Evolutionary conservation across 2,797 vertebrate genomes (phyloP).

Genomic region (Xerus rutilus): DNA sequence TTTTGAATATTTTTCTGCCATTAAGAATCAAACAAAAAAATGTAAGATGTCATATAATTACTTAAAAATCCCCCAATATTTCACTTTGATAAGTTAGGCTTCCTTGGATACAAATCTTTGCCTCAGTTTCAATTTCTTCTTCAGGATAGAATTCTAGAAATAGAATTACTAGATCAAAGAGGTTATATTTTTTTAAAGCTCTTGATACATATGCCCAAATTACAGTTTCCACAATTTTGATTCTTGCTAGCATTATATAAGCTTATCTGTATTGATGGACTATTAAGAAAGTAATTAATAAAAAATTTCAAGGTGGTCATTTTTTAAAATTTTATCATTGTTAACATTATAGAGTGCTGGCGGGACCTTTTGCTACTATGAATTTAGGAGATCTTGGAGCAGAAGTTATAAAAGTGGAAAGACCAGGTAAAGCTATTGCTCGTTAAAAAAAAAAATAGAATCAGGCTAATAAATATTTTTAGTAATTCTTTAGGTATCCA

Average conservation of each 20-base stretch:
- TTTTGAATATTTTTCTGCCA: constrained; percentile 62
- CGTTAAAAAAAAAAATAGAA: constrained; percentile 31
- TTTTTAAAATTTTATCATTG: not conserved
- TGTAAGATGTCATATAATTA: not conserved
- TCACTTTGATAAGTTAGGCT: constrained; percentile 31
- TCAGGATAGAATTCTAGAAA: constrained; percentile 47
- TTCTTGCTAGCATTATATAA: constrained; percentile 50
- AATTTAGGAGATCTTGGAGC: constrained; percentile 97
- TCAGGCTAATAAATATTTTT: constrained; percentile 22
- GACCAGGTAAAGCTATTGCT: constrained; percentile 90
- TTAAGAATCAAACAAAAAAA: constrained; percentile 31
- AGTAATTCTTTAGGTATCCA: constrained; percentile 1
- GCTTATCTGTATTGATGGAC: not conserved
- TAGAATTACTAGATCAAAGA: not conserved
- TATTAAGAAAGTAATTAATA: constrained; percentile 56
- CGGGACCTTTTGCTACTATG: constrained; percentile 98
- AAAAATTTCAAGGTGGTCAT: constrained; percentile 42
- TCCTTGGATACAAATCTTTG: constrained; percentile 8
- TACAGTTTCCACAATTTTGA: constrained; percentile 34
- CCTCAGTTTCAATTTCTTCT: constrained; percentile 50
- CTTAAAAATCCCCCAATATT: not conserved
- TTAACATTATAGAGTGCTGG: constrained; percentile 92
- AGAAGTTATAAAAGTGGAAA: constrained; percentile 97
- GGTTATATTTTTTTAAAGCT: constrained; percentile 34
- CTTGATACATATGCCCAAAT: constrained; percentile 4